Evolutionary conservation across 1,140 invertebrate species (phyloP), one percentile per base, ranked within the genome.

Genomic region (Scaptodrosophila lebanonensis): DNA sequence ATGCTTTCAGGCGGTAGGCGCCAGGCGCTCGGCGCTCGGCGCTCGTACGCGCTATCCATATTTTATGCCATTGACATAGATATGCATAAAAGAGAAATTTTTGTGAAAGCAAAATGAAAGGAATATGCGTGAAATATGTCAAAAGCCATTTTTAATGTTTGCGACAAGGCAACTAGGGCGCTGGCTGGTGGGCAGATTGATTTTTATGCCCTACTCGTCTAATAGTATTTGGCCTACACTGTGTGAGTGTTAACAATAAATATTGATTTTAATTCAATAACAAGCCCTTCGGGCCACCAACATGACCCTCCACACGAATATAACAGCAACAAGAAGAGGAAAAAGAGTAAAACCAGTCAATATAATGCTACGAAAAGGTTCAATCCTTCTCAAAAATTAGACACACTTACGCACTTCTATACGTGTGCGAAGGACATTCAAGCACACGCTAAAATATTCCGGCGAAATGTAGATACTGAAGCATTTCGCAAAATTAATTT

Each of bases 21-120:
- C 20, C 30, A 20, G 1, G 13, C 17, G 7, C 11, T 6, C 15
- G 9, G 29, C 7, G 6, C 17, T 8, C 1, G n/a, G 9, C 6
- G 9, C n/a, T 12, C 13, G 20, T 33, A 44, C 22, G 35, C 25
- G 56, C 39, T 45, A 61, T 63, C 47, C 57, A 79, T 57, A 58
- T 63, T 68, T 77, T 67, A 75, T 73, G 73, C 73, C 73, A 79
- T 79, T 79, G 73, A 79, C 73, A 79, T 62, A 79, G 75, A 82
- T 79, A 51, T 73, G 53, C 53, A 66, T 43, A 59, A 57, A 57
- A 48, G 65, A 49, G 39, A 44, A 47, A 57, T 61, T 63, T 56
- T 57, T 40, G 63, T 63, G 57, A 76, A 70, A 48, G 71, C 39
- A 68, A 70, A 75, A 57, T 79, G 75, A 82, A 79, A 69, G 68